A percentile compares a stretch with the other conserved stretches of the same genome.
phyloP scores from a whole-genome alignment of 2,113 vertebrate species.

The Ochotona princeps region DNA sequence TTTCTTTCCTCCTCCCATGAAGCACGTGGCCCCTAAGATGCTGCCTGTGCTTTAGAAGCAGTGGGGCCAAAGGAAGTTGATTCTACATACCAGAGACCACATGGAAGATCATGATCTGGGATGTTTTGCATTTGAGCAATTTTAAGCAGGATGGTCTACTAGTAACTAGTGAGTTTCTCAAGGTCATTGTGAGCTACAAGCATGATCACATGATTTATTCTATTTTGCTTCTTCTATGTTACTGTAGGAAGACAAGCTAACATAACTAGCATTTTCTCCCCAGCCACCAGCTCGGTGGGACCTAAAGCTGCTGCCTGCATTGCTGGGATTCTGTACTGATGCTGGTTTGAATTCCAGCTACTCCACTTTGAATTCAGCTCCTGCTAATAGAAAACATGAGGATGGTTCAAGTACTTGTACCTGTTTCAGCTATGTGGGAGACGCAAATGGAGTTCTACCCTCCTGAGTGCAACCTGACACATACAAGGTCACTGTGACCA shows the following conservation, averaged over 20 bases:
- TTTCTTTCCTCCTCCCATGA: not conserved
- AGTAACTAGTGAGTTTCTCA: not conserved
- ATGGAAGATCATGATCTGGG: not conserved
- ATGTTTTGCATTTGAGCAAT: not conserved
- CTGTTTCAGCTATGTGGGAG: too few species aligned
- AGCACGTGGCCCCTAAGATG: not conserved
- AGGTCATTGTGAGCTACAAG: too few species aligned
- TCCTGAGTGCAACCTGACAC: too few species aligned
- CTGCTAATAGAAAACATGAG: too few species aligned
- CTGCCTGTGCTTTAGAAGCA: not conserved
- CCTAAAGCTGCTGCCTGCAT: too few species aligned
- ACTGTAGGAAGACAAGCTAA: not conserved
- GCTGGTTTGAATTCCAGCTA: too few species aligned
- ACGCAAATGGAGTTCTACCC: too few species aligned
- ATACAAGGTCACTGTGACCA: too few species aligned
- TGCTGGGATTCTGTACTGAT: too few species aligned
- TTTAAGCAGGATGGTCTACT: not conserved
- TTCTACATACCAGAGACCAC: not conserved
- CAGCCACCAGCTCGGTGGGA: fast-evolving
- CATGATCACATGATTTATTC: not conserved
- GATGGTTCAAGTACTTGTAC: too few species aligned
- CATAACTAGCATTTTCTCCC: fast-evolving
- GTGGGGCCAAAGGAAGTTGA: too few species aligned
- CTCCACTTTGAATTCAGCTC: too few species aligned
- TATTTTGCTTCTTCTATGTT: not conserved